A percentile compares a stretch with the other conserved stretches of the same genome.
Conservation (phyloP, 64 coral and sea anemone genomes). For the Porites australiensis region DNA sequence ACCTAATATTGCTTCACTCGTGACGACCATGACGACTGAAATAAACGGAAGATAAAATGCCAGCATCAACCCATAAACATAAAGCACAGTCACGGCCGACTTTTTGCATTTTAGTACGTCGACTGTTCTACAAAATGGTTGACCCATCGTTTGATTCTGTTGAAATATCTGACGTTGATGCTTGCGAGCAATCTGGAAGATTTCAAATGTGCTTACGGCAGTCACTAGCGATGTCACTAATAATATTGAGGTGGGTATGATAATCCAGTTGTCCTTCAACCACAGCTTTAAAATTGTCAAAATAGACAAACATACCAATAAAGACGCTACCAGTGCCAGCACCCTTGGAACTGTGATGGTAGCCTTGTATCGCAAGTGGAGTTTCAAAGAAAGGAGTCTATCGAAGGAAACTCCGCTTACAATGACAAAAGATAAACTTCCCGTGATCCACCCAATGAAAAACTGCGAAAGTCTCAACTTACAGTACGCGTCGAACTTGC, state of each 20-base stretch:
- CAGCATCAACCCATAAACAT: no score
- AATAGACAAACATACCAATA: not conserved
- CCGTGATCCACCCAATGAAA: not conserved
- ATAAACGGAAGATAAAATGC: no score
- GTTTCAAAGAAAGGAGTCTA: constrained; percentile 20
- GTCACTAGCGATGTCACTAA: not conserved
- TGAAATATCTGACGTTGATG: constrained; percentile 38
- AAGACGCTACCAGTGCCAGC: not conserved
- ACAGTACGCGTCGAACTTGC: not conserved
- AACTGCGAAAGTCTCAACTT: not conserved
- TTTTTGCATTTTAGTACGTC: constrained; percentile 17
- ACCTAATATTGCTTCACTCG: constrained; percentile 26
- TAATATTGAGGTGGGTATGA: not conserved
- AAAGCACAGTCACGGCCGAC: no score
- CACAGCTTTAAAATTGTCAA: not conserved
- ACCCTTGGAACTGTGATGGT: constrained; percentile 3
- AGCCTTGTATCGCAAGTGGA: constrained; percentile 45
- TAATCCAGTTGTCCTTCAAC: not conserved
- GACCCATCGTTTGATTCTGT: not conserved
- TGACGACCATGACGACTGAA: constrained; percentile 7
- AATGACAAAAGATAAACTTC: constrained; percentile 31
- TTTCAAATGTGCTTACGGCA: not conserved
- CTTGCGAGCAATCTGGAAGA: constrained; percentile 21
- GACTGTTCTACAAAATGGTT: not conserved
- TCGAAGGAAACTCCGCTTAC: constrained; percentile 27